Evolutionary conservation across 2,113 vertebrate species (phyloP), one percentile per base, ranked within the genome.

Genomic region (Halcyon senegalensis): DNA sequence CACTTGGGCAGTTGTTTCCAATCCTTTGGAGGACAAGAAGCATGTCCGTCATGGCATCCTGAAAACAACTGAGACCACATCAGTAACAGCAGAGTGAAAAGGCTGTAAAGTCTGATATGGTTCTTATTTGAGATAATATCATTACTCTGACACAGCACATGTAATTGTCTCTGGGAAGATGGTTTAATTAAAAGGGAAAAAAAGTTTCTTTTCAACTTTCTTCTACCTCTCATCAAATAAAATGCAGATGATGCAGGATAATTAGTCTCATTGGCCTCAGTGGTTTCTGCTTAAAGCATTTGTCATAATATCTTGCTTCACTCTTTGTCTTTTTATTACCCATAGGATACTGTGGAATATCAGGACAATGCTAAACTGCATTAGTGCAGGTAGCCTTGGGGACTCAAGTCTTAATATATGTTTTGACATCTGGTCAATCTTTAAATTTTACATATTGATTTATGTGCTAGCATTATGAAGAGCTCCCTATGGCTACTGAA

Each of bases 371-470:
- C 39, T 73, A 37, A 91, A 62, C 39, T 76, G 7, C 24, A 73
- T 59, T 27, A 53, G 10, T 62, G 62, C 35, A 59, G 60, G 30
- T 64, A 75, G 69, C 9, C 73, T 69, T 83, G 28, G 12, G 14
- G 35, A 13, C 15, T 94, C 68, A 16, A 87, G 60, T 75, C 53
- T 96, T 88, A 85, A 53, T 85, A 31, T 11, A 11, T 39, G 10
- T 80, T 86, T 95, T 91, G 64, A 74, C 50, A 93, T 67, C 55
- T 83, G 50, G 59, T 86, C 67, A 82, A 33, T 69, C 66, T 80
- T 94, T 82, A 89, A 64, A 79, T 92, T 55, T 84, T 91, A 55
- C 28, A 27, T 44, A 50, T 18, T 90, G 84, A 86, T 95, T 94
- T 86, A 46, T 46, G 17, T 43, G 50, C 41, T 77, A 46, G 15